Base-by-base conservation (phyloP, 2,113 vertebrate genomes). In the Sinocyclocheilus grahami region DNA sequence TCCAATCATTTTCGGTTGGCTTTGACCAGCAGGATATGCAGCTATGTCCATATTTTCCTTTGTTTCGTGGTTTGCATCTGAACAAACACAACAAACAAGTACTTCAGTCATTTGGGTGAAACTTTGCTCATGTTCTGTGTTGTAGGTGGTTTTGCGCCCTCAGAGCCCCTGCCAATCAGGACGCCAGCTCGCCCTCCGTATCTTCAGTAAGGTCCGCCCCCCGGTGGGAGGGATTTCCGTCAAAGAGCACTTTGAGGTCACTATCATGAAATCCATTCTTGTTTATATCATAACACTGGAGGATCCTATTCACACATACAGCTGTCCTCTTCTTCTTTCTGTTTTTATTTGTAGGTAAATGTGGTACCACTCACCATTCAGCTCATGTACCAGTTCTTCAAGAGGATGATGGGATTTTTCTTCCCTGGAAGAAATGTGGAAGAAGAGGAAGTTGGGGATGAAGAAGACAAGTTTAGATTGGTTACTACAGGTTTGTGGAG, bases 331-430 rank as follows among this genome's bases (percentile, higher is more conserved):
- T 88, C 46, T 83, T 88, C 8, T 42, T 46, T 27, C 20, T 1
- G 9, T 86, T 77, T 89, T 12, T 1, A 4, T 84, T 81, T 0
- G 2, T 92, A 99, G 98, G 97, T 99, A 88, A 99, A 99, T 0
- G 97, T 99, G 88, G 98, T 99, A 13, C 97, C 98, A 30, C 96
- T 99, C 88, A 98, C 97, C 91, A 99, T 99, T 93, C 98, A 99
- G 94, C 95, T 99, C 58, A 99, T 98, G 90, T 98, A 99, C 92
- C 98, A 99, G 95, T 99, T 99, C 94, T 99, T 99, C 93, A 98
- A 99, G 90, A 96, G 98, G 88, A 99, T 99, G 98, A 99, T 99
- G 98, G 97, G 97, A 13, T 99, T 99, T 93, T 99, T 99, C 93
- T 99, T 99, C 91, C 98, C 98, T 0, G 98, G 98, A 22, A 95